A percentile compares a stretch with the other conserved stretches of the same genome.
Conservation (phyloP, 2,113 vertebrate genomes). For the Crypturellus undulatus region DNA sequence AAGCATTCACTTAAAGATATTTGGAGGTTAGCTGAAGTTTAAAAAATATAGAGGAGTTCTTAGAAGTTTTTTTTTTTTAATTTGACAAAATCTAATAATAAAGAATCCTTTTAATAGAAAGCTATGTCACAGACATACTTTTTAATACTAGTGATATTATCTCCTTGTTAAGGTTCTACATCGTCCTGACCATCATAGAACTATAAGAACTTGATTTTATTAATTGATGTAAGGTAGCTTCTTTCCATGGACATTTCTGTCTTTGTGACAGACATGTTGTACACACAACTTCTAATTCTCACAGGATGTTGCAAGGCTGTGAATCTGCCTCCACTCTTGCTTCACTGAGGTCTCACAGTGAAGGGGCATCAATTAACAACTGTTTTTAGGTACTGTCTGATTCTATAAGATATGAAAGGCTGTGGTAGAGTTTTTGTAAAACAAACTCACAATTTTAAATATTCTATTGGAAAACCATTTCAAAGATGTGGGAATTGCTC, state of each 20-base stretch:
- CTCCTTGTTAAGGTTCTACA: background rate
- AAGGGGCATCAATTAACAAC: background rate
- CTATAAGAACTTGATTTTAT: background rate
- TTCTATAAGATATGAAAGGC: background rate
- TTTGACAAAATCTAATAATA: background rate
- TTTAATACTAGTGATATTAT: background rate
- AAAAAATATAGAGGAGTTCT: background rate
- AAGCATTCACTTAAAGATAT: background rate
- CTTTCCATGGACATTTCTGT: accelerated
- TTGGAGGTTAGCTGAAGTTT: background rate
- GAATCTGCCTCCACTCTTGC: background rate
- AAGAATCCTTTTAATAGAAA: background rate
- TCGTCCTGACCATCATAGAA: background rate
- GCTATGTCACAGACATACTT: accelerated
- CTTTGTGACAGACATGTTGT: background rate
- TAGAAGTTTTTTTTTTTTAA: background rate
- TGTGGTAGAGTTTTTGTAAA: background rate
- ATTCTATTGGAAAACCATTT: background rate
- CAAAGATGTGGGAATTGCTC: background rate
- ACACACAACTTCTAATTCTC: background rate
- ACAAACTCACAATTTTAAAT: background rate
- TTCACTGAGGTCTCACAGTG: background rate
- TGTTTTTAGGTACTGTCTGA: background rate
- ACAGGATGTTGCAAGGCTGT: background rate
- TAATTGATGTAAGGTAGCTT: background rate